Percentiles rank a stretch among this genome's conserved stretches.
Evolutionary conservation across 2,888 invertebrate genomes (phyloP).

Genomic region (Troides aeacus): DNA sequence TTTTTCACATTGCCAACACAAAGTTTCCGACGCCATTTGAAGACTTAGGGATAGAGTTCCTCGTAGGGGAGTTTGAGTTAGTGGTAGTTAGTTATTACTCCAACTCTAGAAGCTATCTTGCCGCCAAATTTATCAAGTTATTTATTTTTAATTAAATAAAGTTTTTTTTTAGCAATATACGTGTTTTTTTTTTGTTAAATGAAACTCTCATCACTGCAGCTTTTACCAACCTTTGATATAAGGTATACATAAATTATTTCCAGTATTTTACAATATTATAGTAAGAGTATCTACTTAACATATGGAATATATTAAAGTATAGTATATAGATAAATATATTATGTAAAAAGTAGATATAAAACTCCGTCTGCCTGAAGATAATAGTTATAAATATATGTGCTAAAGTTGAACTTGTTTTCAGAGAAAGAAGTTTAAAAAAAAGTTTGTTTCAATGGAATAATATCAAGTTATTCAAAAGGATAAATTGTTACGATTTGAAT

Average conservation of each 20-base stretch:
- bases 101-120: constrained; percentile 73
- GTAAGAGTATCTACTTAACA: no score
- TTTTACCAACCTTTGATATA: background rate
- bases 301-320: no score
- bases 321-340: no score
- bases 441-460: background rate
- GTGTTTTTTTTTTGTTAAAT: background rate
- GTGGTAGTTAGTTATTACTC: constrained; percentile 35
- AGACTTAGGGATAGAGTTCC: constrained; percentile 62
- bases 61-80: constrained; percentile 48
- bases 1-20: constrained; percentile 1
- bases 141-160: constrained; percentile 54
- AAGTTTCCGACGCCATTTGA: constrained; percentile 31
- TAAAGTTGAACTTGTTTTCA: background rate
- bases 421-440: background rate
- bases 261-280: no score
- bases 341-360: no score
- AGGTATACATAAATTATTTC: no score
- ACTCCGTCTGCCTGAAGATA: no score
- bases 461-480: background rate
- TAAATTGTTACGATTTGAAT: background rate
- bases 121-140: constrained; percentile 73
- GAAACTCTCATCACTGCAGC: background rate
- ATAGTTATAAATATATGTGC: background rate
- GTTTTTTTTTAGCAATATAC: constrained; percentile 2